A percentile compares a stretch with the other conserved stretches of the same genome.
phyloP scores from a whole-genome alignment of 2,113 vertebrate genomes.

The Falco punctatus region DNA sequence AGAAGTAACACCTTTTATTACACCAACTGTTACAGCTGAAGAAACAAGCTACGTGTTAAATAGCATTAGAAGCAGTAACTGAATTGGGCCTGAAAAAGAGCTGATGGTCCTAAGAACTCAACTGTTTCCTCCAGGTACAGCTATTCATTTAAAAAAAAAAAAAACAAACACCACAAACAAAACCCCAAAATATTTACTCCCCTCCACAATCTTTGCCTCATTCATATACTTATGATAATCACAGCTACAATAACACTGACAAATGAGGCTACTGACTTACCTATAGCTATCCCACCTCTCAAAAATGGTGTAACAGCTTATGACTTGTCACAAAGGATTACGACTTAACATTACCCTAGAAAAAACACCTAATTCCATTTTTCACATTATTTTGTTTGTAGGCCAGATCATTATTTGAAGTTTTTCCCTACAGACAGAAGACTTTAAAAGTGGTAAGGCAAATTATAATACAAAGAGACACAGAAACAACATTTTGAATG shows the following conservation, averaged over 20 bases:
- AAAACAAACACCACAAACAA: too few species aligned
- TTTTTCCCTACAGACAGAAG: background rate
- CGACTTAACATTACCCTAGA: background rate
- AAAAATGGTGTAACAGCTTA: background rate
- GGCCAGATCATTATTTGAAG: background rate
- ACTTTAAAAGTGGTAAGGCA: background rate
- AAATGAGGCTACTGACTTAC: background rate
- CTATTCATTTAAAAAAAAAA: too few species aligned
- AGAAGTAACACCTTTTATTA: background rate
- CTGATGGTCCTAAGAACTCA: background rate
- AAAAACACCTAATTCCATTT: background rate
- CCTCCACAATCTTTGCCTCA: background rate
- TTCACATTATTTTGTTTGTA: background rate
- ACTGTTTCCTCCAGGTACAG: too few species aligned
- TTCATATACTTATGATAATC: background rate
- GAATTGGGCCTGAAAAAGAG: background rate
- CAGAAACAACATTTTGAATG: background rate
- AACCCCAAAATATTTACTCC: background rate
- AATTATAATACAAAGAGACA: background rate
- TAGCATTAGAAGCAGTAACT: background rate
- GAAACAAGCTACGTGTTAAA: background rate
- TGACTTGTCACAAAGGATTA: background rate
- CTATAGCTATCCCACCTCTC: background rate
- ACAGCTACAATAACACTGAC: background rate
- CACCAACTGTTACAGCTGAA: background rate